phyloP scores from a whole-genome alignment of 2,888 invertebrate genomes.

The Drosophila anomalata region DNA sequence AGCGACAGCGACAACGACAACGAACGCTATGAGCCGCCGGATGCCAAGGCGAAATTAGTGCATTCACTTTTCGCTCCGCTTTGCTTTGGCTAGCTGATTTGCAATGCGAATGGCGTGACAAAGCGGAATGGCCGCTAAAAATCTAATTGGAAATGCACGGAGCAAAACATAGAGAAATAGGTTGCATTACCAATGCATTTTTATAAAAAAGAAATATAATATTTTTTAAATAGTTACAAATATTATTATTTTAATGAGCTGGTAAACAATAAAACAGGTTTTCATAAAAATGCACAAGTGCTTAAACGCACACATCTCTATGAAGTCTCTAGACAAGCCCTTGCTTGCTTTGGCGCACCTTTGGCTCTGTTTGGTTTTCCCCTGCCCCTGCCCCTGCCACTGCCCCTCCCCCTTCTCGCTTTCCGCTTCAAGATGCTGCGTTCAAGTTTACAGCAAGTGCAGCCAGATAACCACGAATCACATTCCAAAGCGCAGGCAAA shows the following conservation, averaged over 20 bases:
- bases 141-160: conserved; percentile 42
- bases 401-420: conserved; percentile 8
- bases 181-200: neutral
- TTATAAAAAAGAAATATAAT: neutral
- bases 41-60: conserved; percentile 82
- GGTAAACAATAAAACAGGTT: conserved; percentile 57
- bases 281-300: conserved; percentile 49
- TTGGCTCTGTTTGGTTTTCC: conserved; percentile 10
- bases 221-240: neutral
- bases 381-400: conserved; percentile 2
- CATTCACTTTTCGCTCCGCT: conserved; percentile 80
- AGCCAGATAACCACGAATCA: conserved; percentile 39
- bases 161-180: conserved; percentile 31
- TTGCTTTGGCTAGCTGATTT: conserved; percentile 44
- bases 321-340: conserved; percentile 33
- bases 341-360: conserved; percentile 38
- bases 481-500: conserved; percentile 40
- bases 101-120: conserved; percentile 57
- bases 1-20: conserved; percentile 36
- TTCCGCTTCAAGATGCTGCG: conserved; percentile 40
- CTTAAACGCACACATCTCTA: conserved; percentile 13
- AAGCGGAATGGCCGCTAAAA: conserved; percentile 45
- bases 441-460: conserved; percentile 48
- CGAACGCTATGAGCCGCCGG: conserved; percentile 62
- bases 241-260: conserved; percentile 1